A percentile compares a stretch with the other conserved stretches of the same genome.
Evolutionary conservation across 1,140 invertebrate species (phyloP).

Genomic region (Aphis craccivora): DNA sequence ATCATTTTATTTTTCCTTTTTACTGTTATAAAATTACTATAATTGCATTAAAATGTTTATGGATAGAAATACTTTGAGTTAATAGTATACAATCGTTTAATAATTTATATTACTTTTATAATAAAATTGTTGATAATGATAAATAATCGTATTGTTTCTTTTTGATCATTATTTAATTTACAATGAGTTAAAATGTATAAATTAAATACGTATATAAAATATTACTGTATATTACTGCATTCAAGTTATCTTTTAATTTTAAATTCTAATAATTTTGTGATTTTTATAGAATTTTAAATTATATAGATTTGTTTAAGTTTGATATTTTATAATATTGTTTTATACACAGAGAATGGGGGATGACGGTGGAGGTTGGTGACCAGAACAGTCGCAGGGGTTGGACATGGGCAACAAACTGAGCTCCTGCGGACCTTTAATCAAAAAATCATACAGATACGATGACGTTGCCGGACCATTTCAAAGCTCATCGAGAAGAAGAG

Average conservation of each 20-base stretch:
- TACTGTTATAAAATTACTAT: neutral
- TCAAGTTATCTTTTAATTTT: neutral
- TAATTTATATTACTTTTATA: neutral
- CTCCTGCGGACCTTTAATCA: conserved; percentile 85
- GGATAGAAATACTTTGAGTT: no score
- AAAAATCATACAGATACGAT: conserved; percentile 93
- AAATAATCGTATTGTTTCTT: no score
- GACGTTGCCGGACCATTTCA: conserved; percentile 94
- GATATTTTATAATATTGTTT: conserved; percentile 19
- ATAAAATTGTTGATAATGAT: no score
- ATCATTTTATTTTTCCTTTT: neutral
- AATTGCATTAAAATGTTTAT: neutral
- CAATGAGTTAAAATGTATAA: no score
- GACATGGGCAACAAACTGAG: conserved; percentile 94
- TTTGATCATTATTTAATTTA: no score
- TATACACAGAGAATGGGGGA: conserved; percentile 51
- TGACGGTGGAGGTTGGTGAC: conserved; percentile 56
- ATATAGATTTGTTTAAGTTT: neutral
- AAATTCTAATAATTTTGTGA: neutral
- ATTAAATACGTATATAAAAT: no score
- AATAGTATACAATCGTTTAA: no score
- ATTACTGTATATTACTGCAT: no score
- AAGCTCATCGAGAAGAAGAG: conserved; percentile 78
- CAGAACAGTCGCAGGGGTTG: conserved; percentile 58
- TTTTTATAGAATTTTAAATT: neutral